These are phyloP conservation scores for Pipistrellus nathusii DNA, from an alignment of 2,797 vertebrate genomes.

Conservation along the genomic window DNA sequence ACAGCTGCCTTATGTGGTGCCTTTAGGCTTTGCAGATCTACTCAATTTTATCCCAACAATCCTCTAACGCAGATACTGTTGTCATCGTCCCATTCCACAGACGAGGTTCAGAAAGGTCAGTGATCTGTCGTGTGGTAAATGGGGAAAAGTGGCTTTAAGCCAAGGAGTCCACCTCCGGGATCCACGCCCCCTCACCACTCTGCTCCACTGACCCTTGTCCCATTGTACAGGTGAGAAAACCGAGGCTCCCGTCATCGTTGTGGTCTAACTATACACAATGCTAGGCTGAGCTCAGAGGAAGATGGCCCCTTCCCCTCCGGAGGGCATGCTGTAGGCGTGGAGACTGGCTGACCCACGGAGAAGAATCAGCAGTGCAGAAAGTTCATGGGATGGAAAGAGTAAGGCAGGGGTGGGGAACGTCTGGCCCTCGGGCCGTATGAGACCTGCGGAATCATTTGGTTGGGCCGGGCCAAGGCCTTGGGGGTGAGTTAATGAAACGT, in stretches of 20 bases:
- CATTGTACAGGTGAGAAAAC: not conserved
- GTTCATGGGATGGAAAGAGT: not conserved
- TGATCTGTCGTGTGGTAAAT: not conserved
- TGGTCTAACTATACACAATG: rapidly evolving
- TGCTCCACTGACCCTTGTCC: not conserved
- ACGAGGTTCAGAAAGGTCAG: not conserved
- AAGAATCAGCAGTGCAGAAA: not conserved
- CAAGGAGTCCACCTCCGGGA: not conserved
- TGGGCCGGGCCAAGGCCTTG: too few species aligned
- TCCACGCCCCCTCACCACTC: not conserved
- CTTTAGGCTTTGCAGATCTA: not conserved
- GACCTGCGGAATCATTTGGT: too few species aligned
- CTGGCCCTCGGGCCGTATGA: too few species aligned
- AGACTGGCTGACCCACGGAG: not conserved
- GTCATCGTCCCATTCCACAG: not conserved
- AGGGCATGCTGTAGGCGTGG: not conserved
- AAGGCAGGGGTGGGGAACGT: too few species aligned
- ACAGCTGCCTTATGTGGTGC: rapidly evolving
- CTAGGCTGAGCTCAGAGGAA: not conserved
- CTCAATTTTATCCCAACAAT: not conserved
- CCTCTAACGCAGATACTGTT: not conserved
- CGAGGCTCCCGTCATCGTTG: not conserved
- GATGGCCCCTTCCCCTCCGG: rapidly evolving
- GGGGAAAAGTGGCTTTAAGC: not conserved
- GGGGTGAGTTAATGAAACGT: too few species aligned